Percentiles rank a stretch among this genome's conserved stretches.
These are phyloP conservation scores for Bubo scandiacus DNA, from an alignment of 2,113 vertebrate genomes.

Conservation along the genomic window DNA sequence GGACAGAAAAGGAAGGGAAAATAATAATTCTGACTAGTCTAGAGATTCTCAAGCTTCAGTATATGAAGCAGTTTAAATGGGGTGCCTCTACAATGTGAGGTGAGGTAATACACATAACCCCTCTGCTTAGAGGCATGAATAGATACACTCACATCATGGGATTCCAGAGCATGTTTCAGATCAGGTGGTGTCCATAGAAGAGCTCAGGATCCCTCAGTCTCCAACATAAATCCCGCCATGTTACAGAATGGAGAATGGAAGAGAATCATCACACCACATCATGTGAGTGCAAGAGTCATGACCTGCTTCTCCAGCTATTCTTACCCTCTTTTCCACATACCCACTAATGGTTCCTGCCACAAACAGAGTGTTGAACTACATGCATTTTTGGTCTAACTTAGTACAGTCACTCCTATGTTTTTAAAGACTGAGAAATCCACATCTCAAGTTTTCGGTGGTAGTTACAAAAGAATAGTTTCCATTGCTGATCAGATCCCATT, in stretches of 20 bases:
- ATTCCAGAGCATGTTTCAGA: background rate
- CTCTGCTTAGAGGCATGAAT: background rate
- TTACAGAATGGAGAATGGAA: background rate
- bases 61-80: background rate
- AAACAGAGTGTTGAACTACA: background rate
- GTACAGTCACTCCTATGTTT: background rate
- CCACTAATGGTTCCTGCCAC: background rate
- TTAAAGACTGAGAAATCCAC: background rate
- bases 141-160: background rate
- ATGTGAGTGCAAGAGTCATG: background rate
- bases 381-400: background rate
- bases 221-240: background rate
- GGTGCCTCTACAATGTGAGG: background rate
- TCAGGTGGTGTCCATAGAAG: background rate
- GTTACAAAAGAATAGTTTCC: background rate
- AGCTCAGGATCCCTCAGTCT: background rate
- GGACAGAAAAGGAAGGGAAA: too few species aligned
- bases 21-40: background rate
- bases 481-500: background rate
- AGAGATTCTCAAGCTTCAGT: background rate
- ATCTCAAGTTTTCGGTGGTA: background rate
- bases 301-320: background rate
- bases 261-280: background rate
- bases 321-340: rapidly evolving
- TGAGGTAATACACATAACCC: background rate